These are phyloP conservation scores for Calcarius lapponicus DNA, from an alignment of 2,797 vertebrate species.

Conservation along the genomic window DNA sequence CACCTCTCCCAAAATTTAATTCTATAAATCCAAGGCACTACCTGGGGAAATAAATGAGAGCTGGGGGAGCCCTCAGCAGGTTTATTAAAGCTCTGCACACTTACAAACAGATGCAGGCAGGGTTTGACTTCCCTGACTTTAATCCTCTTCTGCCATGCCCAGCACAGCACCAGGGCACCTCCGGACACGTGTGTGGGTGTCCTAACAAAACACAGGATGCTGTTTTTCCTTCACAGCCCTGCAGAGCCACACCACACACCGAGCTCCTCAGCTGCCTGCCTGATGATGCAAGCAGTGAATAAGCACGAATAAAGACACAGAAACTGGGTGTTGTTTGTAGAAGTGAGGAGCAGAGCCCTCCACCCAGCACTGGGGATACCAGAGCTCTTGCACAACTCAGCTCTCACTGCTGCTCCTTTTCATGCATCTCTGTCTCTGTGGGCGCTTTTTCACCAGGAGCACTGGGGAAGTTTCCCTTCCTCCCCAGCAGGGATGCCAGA, in stretches of 20 bases:
- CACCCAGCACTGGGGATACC: background rate
- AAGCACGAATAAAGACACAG: slow-evolving; percentile 52
- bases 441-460: slow-evolving; percentile 75
- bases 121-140: background rate
- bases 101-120: background rate
- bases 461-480: slow-evolving; percentile 76
- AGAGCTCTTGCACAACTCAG: slow-evolving; percentile 28
- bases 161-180: background rate
- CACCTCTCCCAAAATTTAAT: accelerated
- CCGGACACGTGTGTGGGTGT: background rate
- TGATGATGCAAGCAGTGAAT: slow-evolving; percentile 43
- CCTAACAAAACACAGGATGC: background rate
- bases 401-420: background rate
- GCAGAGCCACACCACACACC: background rate
- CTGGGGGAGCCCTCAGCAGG: background rate
- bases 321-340: slow-evolving; percentile 52
- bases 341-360: slow-evolving; percentile 27
- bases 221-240: background rate
- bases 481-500: slow-evolving; percentile 54
- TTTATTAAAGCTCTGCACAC: background rate
- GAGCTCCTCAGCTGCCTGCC: background rate
- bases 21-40: background rate
- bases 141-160: background rate
- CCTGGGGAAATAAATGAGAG: background rate
- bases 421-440: slow-evolving; percentile 18